A percentile compares a stretch with the other conserved stretches of the same genome.
These are phyloP conservation scores for Camarhynchus parvulus DNA, from an alignment of 2,113 vertebrate species.

Conservation along the genomic window DNA sequence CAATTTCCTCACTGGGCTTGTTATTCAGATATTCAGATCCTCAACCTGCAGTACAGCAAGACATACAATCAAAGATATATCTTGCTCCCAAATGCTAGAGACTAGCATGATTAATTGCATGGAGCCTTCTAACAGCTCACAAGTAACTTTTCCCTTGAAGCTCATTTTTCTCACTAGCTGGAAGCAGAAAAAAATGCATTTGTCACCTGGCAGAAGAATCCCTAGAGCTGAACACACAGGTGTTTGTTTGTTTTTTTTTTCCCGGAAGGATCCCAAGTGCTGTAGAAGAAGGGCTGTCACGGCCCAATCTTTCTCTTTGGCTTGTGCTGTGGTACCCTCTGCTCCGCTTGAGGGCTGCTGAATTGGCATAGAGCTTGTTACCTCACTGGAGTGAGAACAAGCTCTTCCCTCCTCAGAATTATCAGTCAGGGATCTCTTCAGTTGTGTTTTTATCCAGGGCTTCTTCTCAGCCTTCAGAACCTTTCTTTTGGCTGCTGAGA, in stretches of 20 bases:
- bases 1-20: neutral
- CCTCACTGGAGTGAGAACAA: neutral
- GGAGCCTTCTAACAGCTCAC: neutral
- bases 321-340: neutral
- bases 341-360: neutral
- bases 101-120: neutral
- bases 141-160: neutral
- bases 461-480: neutral
- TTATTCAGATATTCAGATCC: neutral
- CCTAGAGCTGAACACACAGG: neutral
- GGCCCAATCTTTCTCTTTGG: neutral
- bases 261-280: neutral
- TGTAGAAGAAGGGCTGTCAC: neutral
- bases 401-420: neutral
- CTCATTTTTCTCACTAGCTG: neutral
- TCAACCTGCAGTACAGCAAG: neutral
- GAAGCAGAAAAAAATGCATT: neutral
- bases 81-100: neutral
- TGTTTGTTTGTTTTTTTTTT: neutral
- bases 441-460: neutral
- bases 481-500: neutral
- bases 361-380: neutral
- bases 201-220: neutral
- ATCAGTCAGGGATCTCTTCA: neutral
- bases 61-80: neutral